Evolutionary conservation across 2,113 vertebrate genomes (phyloP), one percentile per base, ranked within the genome.

Genomic region (Phaetusa simplex): DNA sequence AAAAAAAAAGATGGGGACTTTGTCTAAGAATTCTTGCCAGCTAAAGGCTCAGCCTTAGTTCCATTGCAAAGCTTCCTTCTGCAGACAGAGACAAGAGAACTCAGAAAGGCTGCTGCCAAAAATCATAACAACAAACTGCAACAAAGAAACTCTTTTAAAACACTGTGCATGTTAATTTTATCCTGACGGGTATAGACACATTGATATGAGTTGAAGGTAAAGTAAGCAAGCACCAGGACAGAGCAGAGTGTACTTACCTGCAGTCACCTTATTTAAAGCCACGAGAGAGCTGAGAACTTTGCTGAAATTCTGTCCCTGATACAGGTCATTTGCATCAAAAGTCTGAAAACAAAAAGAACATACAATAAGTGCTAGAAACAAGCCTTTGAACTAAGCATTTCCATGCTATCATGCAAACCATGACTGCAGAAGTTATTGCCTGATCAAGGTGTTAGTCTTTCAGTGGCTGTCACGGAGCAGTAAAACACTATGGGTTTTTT

Each of bases 281-380:
- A 99, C 99, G 45, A 99, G 98, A 92, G 99, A 99, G 96, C 98
- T 99, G 93, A 99, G 98, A 98, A 99, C 99, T 98, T 99, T 99
- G 94, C 97, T 99, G 98, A 99, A 99, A 98, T 99, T 99, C 96
- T 99, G 99, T 90, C 99, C 99, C 97, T 99, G 99, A 96, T 99
- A 99, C 95, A 99, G 98, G 97, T 99, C 99, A 98, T 98, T 99
- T 98, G 99, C 98, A 95, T 99, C 99, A 95, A 99, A 99, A 2
- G 99, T 99, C 99, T 99, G 97, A 30, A 97, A 98, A 76, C 30
- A 94, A 82, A 82, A 91, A 96, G 32, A 38, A 87, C 11, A 93
- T 7, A 55, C 21, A 78, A 0, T 78, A 88, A 88, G 49, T 38
- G 3, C 4, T 0, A 79, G 43, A 86, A 93, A 58, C 6, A 62